Percentiles rank a stretch among this genome's conserved stretches.
Conservation (phyloP, 2,113 vertebrate genomes). For the Lagopus muta region DNA sequence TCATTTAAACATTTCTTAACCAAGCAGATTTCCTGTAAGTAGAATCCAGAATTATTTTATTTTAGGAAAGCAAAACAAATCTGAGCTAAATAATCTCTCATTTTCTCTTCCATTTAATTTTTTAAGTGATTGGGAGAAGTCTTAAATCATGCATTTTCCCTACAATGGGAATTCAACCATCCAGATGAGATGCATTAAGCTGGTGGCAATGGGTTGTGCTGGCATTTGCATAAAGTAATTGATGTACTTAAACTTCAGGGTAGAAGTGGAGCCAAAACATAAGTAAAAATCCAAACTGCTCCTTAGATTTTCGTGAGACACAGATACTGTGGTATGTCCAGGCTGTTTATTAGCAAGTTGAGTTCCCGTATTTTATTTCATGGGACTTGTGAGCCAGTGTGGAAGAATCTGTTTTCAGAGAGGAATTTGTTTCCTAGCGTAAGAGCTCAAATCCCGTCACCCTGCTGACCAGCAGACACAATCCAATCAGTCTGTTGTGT, state of each 20-base stretch:
- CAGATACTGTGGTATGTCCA: background rate
- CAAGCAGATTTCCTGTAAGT: constrained; percentile 40
- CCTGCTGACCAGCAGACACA: background rate
- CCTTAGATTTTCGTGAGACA: background rate
- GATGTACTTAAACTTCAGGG: background rate
- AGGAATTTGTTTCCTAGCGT: constrained; percentile 15
- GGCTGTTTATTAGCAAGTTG: background rate
- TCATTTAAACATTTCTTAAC: constrained; percentile 48
- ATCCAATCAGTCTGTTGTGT: background rate
- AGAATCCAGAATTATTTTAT: constrained; percentile 42
- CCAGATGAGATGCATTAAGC: constrained; percentile 6
- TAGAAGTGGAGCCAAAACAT: constrained; percentile 15
- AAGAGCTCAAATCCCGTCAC: background rate
- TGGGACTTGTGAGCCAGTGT: background rate
- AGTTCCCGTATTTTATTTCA: constrained; percentile 2
- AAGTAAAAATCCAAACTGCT: background rate
- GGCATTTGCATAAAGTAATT: constrained; percentile 47
- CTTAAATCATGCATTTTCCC: background rate
- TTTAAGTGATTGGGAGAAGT: background rate
- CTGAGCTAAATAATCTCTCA: constrained; percentile 6
- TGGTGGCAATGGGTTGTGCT: background rate
- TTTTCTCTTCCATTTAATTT: constrained; percentile 8
- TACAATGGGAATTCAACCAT: background rate
- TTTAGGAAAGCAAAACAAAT: constrained; percentile 52
- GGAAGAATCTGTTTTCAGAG: background rate